phyloP scores from a whole-genome alignment of 2,888 invertebrate species.

The Autographa pulchrina region DNA sequence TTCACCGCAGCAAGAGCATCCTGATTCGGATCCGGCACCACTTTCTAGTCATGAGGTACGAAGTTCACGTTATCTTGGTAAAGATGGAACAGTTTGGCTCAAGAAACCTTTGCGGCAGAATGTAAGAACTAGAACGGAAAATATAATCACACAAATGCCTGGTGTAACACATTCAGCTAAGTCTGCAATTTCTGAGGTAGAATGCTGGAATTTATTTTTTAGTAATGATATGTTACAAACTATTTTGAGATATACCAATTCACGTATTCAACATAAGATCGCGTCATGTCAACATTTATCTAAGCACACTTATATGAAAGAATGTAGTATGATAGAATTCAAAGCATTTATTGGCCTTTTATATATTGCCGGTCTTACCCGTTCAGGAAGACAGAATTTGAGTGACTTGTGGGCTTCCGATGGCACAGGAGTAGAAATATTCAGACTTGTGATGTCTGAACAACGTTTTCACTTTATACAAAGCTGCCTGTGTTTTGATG shows the following conservation, averaged over 20 bases:
- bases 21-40: no score
- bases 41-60: not conserved
- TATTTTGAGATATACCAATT: slow-evolving; percentile 8
- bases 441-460: slow-evolving; percentile 20
- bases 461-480: slow-evolving; percentile 29
- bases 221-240: not conserved
- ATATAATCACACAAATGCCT: slow-evolving; percentile 20
- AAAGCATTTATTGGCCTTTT: slow-evolving; percentile 11
- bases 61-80: slow-evolving; percentile 18
- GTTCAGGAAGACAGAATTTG: slow-evolving; percentile 16
- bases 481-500: slow-evolving; percentile 26
- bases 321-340: slow-evolving; percentile 16
- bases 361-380: slow-evolving; percentile 20
- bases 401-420: slow-evolving; percentile 15
- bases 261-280: no score
- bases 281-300: no score
- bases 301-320: slow-evolving; percentile 12
- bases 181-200: slow-evolving; percentile 13
- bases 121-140: slow-evolving; percentile 19
- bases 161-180: slow-evolving; percentile 15
- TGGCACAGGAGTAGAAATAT: slow-evolving; percentile 27
- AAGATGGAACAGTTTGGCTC: slow-evolving; percentile 20
- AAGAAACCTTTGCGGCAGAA: slow-evolving; percentile 17
- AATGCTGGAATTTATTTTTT: slow-evolving; percentile 20
- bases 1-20: not conserved